phyloP scores from a whole-genome alignment of 2,888 invertebrate genomes.

The Pollenia griseotomentosa region DNA sequence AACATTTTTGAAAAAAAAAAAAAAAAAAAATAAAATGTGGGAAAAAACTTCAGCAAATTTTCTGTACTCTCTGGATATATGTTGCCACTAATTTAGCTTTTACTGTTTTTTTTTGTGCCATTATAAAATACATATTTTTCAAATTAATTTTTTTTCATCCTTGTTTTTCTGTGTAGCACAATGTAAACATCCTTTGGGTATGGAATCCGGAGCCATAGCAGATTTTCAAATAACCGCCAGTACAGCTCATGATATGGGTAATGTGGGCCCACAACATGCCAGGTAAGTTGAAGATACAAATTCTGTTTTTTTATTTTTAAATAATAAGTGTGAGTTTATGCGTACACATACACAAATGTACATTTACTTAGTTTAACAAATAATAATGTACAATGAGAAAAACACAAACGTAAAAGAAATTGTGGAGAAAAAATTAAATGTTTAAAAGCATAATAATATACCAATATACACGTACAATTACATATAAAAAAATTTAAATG shows the following conservation, averaged over 20 bases:
- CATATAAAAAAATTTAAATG: not conserved
- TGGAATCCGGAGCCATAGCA: slow-evolving; percentile 91
- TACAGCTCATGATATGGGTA: slow-evolving; percentile 91
- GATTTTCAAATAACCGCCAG: slow-evolving; percentile 92
- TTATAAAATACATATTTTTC: slow-evolving; percentile 46
- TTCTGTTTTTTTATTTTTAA: not conserved
- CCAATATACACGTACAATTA: slow-evolving; percentile 20
- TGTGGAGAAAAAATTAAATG: slow-evolving; percentile 1
- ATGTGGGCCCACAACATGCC: slow-evolving; percentile 92
- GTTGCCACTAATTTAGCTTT: slow-evolving; percentile 58
- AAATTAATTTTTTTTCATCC: slow-evolving; percentile 32
- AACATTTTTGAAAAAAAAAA: slow-evolving; percentile 34
- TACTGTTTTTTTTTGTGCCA: slow-evolving; percentile 39
- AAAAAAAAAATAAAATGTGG: not conserved
- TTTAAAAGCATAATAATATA: slow-evolving; percentile 45
- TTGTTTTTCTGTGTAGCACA: slow-evolving; percentile 57
- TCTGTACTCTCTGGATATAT: slow-evolving; percentile 17
- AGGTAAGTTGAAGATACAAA: slow-evolving; percentile 86
- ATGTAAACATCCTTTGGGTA: slow-evolving; percentile 90
- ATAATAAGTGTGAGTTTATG: slow-evolving; percentile 35
- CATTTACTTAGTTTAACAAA: slow-evolving; percentile 50
- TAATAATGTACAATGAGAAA: slow-evolving; percentile 32
- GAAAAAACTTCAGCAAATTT: slow-evolving; percentile 7
- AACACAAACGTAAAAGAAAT: not conserved
- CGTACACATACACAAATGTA: not conserved